These are phyloP conservation scores for Cyclargus thomasi DNA, from an alignment of 1,140 invertebrate genomes.

Conservation along the genomic window DNA sequence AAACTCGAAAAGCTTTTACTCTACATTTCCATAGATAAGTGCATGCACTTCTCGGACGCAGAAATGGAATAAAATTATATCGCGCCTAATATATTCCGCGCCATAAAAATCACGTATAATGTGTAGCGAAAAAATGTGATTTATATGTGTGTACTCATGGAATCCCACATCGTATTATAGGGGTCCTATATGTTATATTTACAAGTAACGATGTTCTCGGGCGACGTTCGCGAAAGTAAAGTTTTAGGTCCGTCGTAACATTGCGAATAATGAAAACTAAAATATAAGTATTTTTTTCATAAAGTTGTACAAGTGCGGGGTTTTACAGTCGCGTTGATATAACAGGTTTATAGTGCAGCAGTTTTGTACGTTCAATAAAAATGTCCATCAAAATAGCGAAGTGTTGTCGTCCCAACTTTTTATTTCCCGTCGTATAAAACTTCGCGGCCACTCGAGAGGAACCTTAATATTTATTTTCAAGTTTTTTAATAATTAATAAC, in stretches of 20 bases:
- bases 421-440: neutral
- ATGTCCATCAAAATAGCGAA: neutral
- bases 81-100: too few species aligned
- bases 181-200: too few species aligned
- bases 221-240: too few species aligned
- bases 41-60: too few species aligned
- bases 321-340: neutral
- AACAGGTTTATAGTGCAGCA: neutral
- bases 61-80: too few species aligned
- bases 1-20: too few species aligned
- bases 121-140: too few species aligned
- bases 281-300: neutral
- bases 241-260: neutral
- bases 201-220: too few species aligned
- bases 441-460: neutral
- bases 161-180: too few species aligned
- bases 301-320: neutral
- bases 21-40: too few species aligned
- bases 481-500: neutral
- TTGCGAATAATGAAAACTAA: neutral
- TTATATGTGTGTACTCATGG: too few species aligned
- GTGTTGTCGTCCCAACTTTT: neutral
- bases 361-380: neutral
- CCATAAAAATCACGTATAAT: too few species aligned
- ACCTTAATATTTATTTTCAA: neutral